A percentile compares a stretch with the other conserved stretches of the same genome.
phyloP scores from a whole-genome alignment of 2,113 vertebrate species.

The Labrus mixtus region DNA sequence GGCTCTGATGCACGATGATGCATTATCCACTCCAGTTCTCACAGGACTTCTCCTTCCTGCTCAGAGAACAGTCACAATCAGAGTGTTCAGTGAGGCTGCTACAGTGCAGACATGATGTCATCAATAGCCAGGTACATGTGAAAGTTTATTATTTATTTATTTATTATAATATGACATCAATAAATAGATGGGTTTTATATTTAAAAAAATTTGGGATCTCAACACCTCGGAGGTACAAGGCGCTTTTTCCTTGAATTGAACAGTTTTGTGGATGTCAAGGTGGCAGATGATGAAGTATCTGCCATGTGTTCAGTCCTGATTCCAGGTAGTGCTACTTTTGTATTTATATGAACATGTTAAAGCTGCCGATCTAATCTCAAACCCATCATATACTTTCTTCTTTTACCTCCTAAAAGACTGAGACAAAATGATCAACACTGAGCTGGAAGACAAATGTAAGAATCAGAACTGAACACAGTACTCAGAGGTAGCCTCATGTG shows the following conservation, averaged over 20 bases:
- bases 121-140: background rate
- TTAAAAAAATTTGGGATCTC: background rate
- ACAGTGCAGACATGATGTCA: background rate
- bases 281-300: background rate
- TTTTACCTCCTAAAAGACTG: background rate
- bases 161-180: background rate
- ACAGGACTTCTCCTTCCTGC: conserved; percentile 11
- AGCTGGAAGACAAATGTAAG: background rate
- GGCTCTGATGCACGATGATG: conserved; percentile 41
- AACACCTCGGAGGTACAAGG: too few species aligned
- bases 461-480: conserved; percentile 6
- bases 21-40: conserved; percentile 51
- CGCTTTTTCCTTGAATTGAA: too few species aligned
- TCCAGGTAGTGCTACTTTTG: background rate
- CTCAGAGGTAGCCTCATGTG: conserved; percentile 1
- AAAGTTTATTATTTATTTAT: too few species aligned
- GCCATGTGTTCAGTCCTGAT: background rate
- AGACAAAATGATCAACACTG: background rate
- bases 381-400: background rate
- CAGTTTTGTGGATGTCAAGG: background rate
- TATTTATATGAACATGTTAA: background rate
- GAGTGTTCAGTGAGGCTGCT: conserved; percentile 2
- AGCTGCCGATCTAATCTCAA: background rate
- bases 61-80: background rate
- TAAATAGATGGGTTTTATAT: background rate